phyloP scores from a whole-genome alignment of 2,797 vertebrate genomes.

The Vespertilio murinus region DNA sequence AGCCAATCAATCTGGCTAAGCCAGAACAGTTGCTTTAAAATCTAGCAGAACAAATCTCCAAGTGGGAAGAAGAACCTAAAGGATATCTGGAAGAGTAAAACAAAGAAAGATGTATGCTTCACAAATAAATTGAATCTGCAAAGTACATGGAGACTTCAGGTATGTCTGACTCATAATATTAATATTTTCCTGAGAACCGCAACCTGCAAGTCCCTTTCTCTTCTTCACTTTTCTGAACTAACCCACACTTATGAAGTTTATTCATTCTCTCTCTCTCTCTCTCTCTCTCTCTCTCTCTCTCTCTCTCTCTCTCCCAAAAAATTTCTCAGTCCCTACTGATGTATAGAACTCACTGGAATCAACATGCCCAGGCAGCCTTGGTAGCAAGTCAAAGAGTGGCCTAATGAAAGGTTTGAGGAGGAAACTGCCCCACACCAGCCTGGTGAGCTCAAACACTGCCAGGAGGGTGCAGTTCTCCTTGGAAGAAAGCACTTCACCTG shows the following conservation, averaged over 20 bases:
- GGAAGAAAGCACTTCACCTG: not conserved
- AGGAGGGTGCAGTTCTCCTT: not conserved
- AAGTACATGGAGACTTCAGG: not conserved
- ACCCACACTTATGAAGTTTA: not conserved
- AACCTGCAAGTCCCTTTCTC: not conserved
- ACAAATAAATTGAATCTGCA: not conserved
- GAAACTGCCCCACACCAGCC: not conserved
- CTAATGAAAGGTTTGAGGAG: not conserved
- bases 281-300: no score
- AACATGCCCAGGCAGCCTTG: not conserved
- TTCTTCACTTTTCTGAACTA: not conserved
- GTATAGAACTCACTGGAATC: not conserved
- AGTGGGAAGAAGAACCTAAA: not conserved
- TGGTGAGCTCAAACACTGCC: not conserved
- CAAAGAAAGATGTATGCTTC: not conserved
- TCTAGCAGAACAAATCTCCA: not conserved
- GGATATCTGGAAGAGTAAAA: not conserved
- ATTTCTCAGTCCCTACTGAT: not conserved
- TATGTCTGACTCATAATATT: not conserved
- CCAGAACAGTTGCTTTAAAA: not conserved
- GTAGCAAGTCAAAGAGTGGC: not conserved
- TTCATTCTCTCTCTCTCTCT: not conserved
- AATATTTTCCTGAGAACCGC: not conserved
- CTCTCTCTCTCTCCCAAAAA: no score
- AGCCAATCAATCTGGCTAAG: not conserved